Percentiles rank a stretch among this genome's conserved stretches.
Evolutionary conservation across 2,888 invertebrate genomes (phyloP).

Genomic region (Drosophila meridiana): DNA sequence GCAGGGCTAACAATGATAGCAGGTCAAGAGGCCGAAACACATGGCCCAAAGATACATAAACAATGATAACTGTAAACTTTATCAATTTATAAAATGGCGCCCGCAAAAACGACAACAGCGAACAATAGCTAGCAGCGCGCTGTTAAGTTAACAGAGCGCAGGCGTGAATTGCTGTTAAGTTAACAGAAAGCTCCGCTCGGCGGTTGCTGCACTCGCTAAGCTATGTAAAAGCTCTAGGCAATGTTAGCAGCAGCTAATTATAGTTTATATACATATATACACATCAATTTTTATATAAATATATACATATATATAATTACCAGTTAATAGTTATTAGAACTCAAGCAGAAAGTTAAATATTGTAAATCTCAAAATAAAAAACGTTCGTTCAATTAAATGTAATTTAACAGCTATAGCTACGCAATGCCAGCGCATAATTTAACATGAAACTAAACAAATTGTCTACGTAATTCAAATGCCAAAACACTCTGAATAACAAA

Average conservation of each 20-base stretch:
- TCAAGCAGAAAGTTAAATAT: neutral
- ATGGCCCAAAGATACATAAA: slow-evolving; percentile 67
- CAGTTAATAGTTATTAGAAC: neutral
- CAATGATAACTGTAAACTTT: slow-evolving; percentile 78
- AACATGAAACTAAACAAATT: slow-evolving; percentile 28
- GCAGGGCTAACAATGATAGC: slow-evolving; percentile 48
- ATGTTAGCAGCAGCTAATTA: neutral
- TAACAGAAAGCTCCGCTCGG: slow-evolving; percentile 27
- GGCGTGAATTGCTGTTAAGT: slow-evolving; percentile 25
- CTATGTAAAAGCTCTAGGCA: slow-evolving; percentile 26
- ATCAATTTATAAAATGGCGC: slow-evolving; percentile 77
- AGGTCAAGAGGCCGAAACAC: slow-evolving; percentile 51
- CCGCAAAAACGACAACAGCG: slow-evolving; percentile 22
- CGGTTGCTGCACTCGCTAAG: slow-evolving; percentile 46
- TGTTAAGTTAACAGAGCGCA: slow-evolving; percentile 28
- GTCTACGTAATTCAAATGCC: slow-evolving; percentile 20
- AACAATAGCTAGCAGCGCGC: neutral
- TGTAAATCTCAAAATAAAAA: neutral
- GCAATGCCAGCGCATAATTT: slow-evolving; percentile 15
- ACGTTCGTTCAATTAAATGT: slow-evolving; percentile 1
- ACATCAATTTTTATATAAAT: slow-evolving; percentile 2
- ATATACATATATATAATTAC: neutral
- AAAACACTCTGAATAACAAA: slow-evolving; percentile 29
- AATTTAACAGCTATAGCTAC: slow-evolving; percentile 1
- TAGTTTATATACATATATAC: neutral